Base-by-base conservation (phyloP, 2,888 invertebrate genomes). In the Drosophila colorata region DNA sequence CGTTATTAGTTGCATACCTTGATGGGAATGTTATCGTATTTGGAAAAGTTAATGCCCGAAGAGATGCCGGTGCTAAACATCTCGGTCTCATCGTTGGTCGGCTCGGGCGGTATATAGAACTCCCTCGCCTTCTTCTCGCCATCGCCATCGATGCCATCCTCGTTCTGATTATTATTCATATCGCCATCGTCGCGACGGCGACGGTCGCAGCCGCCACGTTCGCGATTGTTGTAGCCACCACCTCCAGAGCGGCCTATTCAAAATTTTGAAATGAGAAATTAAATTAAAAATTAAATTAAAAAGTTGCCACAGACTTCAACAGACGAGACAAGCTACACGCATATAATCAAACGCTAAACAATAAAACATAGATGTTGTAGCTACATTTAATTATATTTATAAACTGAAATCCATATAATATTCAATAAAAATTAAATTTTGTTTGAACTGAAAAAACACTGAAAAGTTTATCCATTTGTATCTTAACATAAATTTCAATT, bases 31-130 rank as follows among this genome's bases (percentile, higher is more conserved):
- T 95, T 94, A 69, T 98, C 97, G 65, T 96, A 98, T 89, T 98
- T 97, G 63, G 95, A 94, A 91, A 98, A 99, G 92, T 99, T 99
- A 41, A 98, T 98, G 0, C 99, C 99, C 0, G 95, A 94, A 13
- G 94, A 93, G 11, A 96, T 95, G 0, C 95, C 94, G 52, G 93
- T 93, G 51, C 94, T 94, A 80, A 96, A 97, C 37, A 97, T 93
- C 65, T 95, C 95, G 0, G 93, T 93, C 57, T 96, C 97, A 63
- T 96, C 95, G 0, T 94, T 94, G 0, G 95, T 93, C 0, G 95
- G 94, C 44, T 97, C 97, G 0, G 95, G 95, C 0, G 98, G 97
- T 47, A 95, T 93, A 80, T 96, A 96, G 23, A 93, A 93, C 67
- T 95, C 95, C 2, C 94, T 93, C 46, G 95, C 94, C 53, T 95